Evolutionary conservation across 1,140 invertebrate species (phyloP).

Genomic region (Drosophila ohnishii): DNA sequence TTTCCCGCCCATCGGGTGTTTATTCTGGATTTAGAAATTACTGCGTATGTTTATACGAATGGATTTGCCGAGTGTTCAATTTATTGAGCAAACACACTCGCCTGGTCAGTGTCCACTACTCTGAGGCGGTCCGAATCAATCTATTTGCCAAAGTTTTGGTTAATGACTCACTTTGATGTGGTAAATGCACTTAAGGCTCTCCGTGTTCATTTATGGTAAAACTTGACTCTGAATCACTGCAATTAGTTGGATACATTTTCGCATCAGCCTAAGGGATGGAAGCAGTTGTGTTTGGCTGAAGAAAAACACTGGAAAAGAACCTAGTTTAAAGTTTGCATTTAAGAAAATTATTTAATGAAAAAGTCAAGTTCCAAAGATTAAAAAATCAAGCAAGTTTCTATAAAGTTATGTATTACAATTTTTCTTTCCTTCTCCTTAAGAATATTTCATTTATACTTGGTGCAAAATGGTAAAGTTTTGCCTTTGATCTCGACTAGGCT

Average conservation of each 20-base stretch:
- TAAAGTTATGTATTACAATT: background rate
- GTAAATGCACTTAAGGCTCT: constrained; percentile 27
- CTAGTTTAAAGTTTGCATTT: background rate
- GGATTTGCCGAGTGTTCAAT: constrained; percentile 48
- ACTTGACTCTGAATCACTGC: constrained; percentile 8
- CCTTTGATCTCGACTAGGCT: constrained; percentile 45
- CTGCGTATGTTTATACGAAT: constrained; percentile 17
- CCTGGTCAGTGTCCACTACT: constrained; percentile 31
- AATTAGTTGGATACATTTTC: constrained; percentile 28
- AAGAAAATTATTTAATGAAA: background rate
- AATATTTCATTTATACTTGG: background rate
- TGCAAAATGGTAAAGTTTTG: constrained; percentile 30
- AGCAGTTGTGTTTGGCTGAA: background rate
- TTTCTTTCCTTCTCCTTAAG: background rate
- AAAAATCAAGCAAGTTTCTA: background rate
- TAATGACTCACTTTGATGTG: constrained; percentile 55
- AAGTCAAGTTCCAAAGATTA: background rate
- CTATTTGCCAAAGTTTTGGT: constrained; percentile 45
- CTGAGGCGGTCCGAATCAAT: constrained; percentile 23
- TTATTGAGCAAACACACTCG: constrained; percentile 65
- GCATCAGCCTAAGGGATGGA: background rate
- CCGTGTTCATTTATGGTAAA: constrained; percentile 12
- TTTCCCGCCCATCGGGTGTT: constrained; percentile 37
- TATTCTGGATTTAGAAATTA: constrained; percentile 72
- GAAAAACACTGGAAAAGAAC: background rate